phyloP scores from a whole-genome alignment of 2,888 invertebrate genomes.

The Machimus atricapillus region DNA sequence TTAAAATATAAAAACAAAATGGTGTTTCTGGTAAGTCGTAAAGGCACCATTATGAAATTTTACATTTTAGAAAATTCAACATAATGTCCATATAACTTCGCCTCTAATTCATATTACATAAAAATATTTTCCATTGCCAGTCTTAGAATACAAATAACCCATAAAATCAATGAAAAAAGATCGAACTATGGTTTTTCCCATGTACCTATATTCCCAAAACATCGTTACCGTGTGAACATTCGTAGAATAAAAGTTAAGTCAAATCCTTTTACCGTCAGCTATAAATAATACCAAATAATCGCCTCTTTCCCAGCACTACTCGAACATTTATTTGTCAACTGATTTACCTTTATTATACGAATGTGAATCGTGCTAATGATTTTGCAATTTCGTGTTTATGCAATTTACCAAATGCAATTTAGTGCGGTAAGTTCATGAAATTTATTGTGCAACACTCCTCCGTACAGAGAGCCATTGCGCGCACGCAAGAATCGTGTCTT shows the following conservation, averaged over 20 bases:
- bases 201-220: neutral
- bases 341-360: neutral
- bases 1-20: too few species aligned
- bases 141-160: neutral
- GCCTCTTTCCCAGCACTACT: neutral
- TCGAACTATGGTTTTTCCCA: neutral
- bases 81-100: too few species aligned
- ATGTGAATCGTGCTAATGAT: slow-evolving; percentile 4
- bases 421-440: neutral
- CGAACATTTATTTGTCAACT: neutral
- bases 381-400: neutral
- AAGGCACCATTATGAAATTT: too few species aligned
- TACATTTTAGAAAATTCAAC: too few species aligned
- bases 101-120: neutral
- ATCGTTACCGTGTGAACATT: neutral
- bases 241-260: neutral
- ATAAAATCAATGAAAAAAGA: neutral
- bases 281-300: neutral
- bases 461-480: neutral
- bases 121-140: neutral
- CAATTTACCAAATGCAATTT: neutral
- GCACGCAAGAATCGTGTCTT: neutral
- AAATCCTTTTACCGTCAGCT: neutral
- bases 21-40: too few species aligned
- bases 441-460: neutral